Evolutionary conservation across 2,113 vertebrate genomes (phyloP).

Genomic region (Crotalus horridus): DNA sequence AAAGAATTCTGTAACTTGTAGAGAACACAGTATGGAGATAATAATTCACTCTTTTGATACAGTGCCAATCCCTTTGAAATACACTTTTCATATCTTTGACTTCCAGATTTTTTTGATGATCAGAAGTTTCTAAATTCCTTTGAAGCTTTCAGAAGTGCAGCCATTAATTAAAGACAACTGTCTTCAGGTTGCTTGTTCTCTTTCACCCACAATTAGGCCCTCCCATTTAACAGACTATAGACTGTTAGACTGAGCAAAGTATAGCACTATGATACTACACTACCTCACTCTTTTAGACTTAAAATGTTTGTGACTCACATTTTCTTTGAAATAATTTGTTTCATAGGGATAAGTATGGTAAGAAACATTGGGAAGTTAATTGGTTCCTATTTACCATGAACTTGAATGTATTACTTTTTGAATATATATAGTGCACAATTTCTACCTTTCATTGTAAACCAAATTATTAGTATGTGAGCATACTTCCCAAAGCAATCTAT

Average conservation of each 20-base stretch:
- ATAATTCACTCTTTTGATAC: not conserved
- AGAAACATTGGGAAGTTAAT: not conserved
- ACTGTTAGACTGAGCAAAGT: not conserved
- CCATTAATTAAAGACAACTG: conserved; percentile 8
- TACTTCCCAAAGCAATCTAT: not conserved
- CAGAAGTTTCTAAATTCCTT: not conserved
- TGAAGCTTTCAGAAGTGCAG: conserved; percentile 6
- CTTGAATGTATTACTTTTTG: not conserved
- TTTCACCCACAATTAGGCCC: not conserved
- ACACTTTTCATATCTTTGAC: conserved; percentile 13
- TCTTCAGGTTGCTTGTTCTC: not conserved
- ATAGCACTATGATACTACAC: not conserved
- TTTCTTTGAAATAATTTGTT: not conserved
- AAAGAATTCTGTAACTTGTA: not conserved
- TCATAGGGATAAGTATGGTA: not conserved
- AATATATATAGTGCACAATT: not conserved
- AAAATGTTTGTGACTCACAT: not conserved
- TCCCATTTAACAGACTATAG: not conserved
- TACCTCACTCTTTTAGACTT: not conserved
- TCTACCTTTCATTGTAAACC: not conserved
- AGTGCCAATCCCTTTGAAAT: not conserved
- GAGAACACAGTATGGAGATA: not conserved
- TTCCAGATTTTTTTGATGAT: conserved; percentile 7
- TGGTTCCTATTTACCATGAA: conserved; percentile 17
- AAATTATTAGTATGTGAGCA: not conserved